These are phyloP conservation scores for Brachyalestes nurse DNA, from an alignment of 2,797 vertebrate genomes.

Conservation along the genomic window DNA sequence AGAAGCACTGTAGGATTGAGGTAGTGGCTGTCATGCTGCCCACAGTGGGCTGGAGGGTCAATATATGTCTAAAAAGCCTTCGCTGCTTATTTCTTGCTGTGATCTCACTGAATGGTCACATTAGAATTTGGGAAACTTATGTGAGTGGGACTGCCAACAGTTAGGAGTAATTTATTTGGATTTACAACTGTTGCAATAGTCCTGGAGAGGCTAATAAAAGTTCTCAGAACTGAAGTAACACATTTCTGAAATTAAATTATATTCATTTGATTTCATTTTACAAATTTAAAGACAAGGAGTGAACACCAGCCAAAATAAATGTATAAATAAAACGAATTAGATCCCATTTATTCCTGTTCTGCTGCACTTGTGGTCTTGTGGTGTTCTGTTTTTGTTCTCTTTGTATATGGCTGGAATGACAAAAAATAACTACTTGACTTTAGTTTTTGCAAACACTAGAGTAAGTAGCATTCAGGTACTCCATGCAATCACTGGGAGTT, in stretches of 20 bases:
- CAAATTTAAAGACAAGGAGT: background rate
- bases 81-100: constrained; percentile 15
- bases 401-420: no score
- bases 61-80: constrained; percentile 7
- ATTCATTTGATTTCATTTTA: background rate
- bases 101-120: constrained; percentile 34
- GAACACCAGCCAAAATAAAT: background rate
- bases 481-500: no score
- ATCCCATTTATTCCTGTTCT: no score
- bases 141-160: background rate
- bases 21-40: constrained; percentile 56
- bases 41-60: constrained; percentile 8
- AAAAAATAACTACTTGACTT: background rate
- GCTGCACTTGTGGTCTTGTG: no score
- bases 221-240: background rate
- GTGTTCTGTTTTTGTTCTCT: no score
- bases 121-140: constrained; percentile 8
- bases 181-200: background rate
- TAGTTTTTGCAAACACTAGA: background rate
- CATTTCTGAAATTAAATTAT: background rate
- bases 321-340: no score
- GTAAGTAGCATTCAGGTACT: background rate
- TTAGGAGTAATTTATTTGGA: background rate
- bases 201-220: background rate
- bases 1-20: constrained; percentile 58